These are phyloP conservation scores for Alces alces DNA, from an alignment of 2,113 vertebrate genomes.

Conservation along the genomic window DNA sequence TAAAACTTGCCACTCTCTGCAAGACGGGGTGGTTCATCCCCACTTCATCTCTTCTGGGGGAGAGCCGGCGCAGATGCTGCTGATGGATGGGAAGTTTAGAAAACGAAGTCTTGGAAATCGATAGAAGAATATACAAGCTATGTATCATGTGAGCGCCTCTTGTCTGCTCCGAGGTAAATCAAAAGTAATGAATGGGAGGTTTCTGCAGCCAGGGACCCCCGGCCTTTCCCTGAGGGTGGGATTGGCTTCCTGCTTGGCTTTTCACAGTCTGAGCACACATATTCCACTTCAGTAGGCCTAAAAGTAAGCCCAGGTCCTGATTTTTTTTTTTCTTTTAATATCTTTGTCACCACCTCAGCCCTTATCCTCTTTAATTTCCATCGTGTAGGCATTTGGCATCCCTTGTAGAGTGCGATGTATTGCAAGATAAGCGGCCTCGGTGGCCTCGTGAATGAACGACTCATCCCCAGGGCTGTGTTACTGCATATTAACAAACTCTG, in stretches of 20 bases:
- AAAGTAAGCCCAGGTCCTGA: conserved; percentile 68
- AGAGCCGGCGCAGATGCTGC: neutral
- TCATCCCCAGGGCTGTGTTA: neutral
- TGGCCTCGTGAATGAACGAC: fast-evolving
- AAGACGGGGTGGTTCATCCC: neutral
- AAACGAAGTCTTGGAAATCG: conserved; percentile 69
- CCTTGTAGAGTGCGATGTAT: neutral
- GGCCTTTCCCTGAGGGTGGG: conserved; percentile 1
- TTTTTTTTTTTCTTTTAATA: conserved; percentile 59
- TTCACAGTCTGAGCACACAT: neutral
- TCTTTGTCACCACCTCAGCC: conserved; percentile 24
- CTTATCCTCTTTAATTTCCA: conserved; percentile 58
- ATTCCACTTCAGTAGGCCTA: conserved; percentile 56
- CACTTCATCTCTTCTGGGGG: conserved; percentile 1
- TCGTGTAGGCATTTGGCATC: neutral
- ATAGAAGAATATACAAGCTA: conserved; percentile 70
- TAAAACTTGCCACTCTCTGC: neutral
- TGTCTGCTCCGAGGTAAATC: conserved; percentile 72
- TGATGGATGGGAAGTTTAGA: conserved; percentile 80
- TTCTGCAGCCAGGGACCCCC: conserved; percentile 44
- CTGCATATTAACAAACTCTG: neutral
- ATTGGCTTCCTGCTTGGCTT: neutral
- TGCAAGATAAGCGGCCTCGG: neutral
- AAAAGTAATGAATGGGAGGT: conserved; percentile 71
- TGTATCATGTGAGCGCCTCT: conserved; percentile 72